Evolutionary conservation across 2,797 vertebrate genomes (phyloP), one percentile per base, ranked within the genome.

Genomic region (Pagetopsis macropterus): DNA sequence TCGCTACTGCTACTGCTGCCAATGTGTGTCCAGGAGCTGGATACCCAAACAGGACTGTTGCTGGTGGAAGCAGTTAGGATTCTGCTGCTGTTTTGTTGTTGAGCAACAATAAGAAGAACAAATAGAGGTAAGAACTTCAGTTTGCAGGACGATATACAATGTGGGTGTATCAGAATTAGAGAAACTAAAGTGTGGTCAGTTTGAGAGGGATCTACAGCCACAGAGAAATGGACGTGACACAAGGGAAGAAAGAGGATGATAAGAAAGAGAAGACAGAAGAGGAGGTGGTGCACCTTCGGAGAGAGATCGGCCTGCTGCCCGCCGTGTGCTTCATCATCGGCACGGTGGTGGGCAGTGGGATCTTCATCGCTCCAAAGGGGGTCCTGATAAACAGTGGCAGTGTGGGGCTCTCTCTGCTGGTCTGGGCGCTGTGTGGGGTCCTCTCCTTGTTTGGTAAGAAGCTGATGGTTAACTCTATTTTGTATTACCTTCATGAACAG

Each of bases 321-420:
- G 95, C 95, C 8, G 86, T 94, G 72, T 95, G 91, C 0, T 91
- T 97, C 40, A 92, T 97, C 77, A 90, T 96, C 0, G 96, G 96
- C 57, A 95, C 94, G 1, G 94, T 97, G 91, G 94, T 97, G 79
- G 96, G 96, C 85, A 97, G 96, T 0, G 96, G 96, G 59, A 97
- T 97, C 92, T 97, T 97, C 41, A 96, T 97, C 51, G 95, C 96
- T 9, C 96, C 96, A 1, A 96, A 96, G 85, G 96, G 96, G 2
- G 96, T 97, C 1, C 86, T 97, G 85, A 81, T 94, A 71, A 96
- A 97, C 90, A 95, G 95, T 0, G 96, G 96, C 79, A 96, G 91
- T 0, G 93, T 97, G 79, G 96, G 96, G 17, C 83, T 96, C 50
- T 96, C 96, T 46, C 88, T 97, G 82, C 49, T 96, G 10, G 91